Evolutionary conservation across 2,113 vertebrate genomes (phyloP).

Genomic region (Solea solea): DNA sequence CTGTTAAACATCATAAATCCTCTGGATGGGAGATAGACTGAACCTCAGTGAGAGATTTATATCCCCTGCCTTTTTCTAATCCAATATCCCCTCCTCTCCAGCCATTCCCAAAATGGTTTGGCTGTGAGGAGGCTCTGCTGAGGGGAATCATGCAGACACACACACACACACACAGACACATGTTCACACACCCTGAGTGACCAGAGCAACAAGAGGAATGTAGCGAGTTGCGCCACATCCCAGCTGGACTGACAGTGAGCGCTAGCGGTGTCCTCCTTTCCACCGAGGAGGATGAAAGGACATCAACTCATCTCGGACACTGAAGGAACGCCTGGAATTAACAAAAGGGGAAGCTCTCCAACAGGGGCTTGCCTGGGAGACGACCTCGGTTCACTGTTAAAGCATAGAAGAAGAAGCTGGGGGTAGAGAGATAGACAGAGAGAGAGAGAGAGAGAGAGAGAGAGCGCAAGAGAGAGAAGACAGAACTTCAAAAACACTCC

Average conservation of each 20-base stretch:
- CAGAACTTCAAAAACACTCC: constrained; percentile 71
- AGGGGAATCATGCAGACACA: constrained; percentile 55
- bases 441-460: neutral
- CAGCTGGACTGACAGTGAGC: constrained; percentile 78
- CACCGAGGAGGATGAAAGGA: constrained; percentile 78
- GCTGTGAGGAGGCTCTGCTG: constrained; percentile 73
- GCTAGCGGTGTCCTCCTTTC: constrained; percentile 76
- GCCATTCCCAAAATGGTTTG: constrained; percentile 76
- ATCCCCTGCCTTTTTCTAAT: constrained; percentile 77
- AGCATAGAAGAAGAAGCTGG: constrained; percentile 55
- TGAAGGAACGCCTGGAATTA: constrained; percentile 75
- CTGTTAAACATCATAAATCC: constrained; percentile 79
- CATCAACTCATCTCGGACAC: constrained; percentile 67
- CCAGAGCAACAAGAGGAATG: constrained; percentile 80
- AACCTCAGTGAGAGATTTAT: constrained; percentile 77
- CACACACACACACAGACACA: constrained; percentile 49
- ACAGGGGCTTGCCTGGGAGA: constrained; percentile 71
- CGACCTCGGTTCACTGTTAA: constrained; percentile 73
- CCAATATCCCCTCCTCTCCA: constrained; percentile 72
- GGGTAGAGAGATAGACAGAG: neutral
- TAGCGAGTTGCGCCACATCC: constrained; percentile 76
- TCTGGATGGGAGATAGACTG: constrained; percentile 69
- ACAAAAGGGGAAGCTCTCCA: constrained; percentile 77
- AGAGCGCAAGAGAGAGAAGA: constrained; percentile 1
- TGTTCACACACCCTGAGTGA: constrained; percentile 72